These are phyloP conservation scores for Melitaea cinxia DNA, from an alignment of 1,140 invertebrate species.

Conservation along the genomic window DNA sequence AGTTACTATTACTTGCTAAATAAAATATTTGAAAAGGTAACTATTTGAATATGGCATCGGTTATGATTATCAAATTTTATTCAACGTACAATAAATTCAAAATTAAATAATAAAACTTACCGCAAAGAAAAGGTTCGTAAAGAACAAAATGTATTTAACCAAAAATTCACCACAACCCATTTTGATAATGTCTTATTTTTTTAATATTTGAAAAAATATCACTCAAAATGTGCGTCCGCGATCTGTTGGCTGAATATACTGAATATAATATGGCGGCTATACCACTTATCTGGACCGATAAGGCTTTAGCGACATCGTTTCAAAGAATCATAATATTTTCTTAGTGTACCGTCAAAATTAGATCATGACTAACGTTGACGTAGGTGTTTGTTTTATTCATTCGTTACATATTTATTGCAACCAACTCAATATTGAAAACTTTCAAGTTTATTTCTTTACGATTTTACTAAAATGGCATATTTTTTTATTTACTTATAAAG, in stretches of 20 bases:
- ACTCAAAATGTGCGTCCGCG: conserved; percentile 15
- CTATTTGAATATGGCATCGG: neutral
- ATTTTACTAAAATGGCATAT: too few species aligned
- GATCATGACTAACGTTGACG: neutral
- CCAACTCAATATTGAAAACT: too few species aligned
- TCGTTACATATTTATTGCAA: too few species aligned
- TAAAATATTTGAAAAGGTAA: too few species aligned
- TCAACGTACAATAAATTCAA: neutral
- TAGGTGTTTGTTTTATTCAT: neutral
- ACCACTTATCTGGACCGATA: conserved; percentile 11
- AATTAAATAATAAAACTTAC: conserved; percentile 48
- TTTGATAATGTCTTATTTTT: conserved; percentile 42
- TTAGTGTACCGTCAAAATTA: conserved; percentile 7
- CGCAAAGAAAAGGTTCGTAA: conserved; percentile 72
- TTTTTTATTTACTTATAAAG: too few species aligned
- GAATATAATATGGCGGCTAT: conserved; percentile 24
- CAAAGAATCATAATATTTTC: neutral
- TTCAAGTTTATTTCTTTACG: too few species aligned
- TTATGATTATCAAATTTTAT: neutral
- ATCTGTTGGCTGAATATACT: conserved; percentile 12
- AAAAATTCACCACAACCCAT: conserved; percentile 76
- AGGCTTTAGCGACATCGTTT: conserved; percentile 15
- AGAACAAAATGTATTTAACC: conserved; percentile 73
- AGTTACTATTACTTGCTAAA: too few species aligned
- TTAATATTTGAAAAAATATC: conserved; percentile 13